Base-by-base conservation (phyloP, 2,113 vertebrate genomes). In the Dendropsophus ebraccatus region DNA sequence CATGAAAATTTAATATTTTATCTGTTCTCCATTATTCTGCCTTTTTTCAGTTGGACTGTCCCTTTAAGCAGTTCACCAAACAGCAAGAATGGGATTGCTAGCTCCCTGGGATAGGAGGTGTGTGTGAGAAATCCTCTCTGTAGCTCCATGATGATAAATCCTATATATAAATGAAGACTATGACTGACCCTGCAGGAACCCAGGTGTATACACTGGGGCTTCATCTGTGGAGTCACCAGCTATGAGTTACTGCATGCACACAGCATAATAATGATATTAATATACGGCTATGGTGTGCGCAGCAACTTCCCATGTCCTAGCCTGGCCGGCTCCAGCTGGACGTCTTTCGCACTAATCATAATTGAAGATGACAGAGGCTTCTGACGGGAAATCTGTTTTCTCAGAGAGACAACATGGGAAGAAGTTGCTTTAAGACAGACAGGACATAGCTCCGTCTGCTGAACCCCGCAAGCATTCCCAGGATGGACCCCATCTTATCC, bases 361-460 rank as follows among this genome's bases (percentile, higher is more conserved):
- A 93, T 90, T 87, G 79, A 76, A 91, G 91, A 88, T 91, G 92
- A 92, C 91, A 92, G 91, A 88, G 75, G 90, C 87, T 91, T 90
- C 88, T 85, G 88, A 91, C 88, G 16, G 81, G 86, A 91, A 93
- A 92, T 83, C 89, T 88, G 87, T 89, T 93, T 90, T 37, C 62
- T 88, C 88, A 10, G 84, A 86, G 73, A 89, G 41, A 88, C 60
- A 85, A 52, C 13, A 52, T 73, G 78, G 84, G 76, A 62, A 67
- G 41, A 52, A 60, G 28, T 28, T 87, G 90, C 92, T 93, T 82
- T 90, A 90, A 93, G 92, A 92, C 84, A 92, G 89, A 88, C 77
- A 47, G 69, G 88, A 91, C 87, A 73, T 83, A 52, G 77, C 86
- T 85, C 89, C 89, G 89, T 92, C 91, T 89, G 89, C 89, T 88